Percentiles rank a stretch among this genome's conserved stretches.
These are phyloP conservation scores for Coelopa pilipes DNA, from an alignment of 2,888 invertebrate species.

Conservation along the genomic window DNA sequence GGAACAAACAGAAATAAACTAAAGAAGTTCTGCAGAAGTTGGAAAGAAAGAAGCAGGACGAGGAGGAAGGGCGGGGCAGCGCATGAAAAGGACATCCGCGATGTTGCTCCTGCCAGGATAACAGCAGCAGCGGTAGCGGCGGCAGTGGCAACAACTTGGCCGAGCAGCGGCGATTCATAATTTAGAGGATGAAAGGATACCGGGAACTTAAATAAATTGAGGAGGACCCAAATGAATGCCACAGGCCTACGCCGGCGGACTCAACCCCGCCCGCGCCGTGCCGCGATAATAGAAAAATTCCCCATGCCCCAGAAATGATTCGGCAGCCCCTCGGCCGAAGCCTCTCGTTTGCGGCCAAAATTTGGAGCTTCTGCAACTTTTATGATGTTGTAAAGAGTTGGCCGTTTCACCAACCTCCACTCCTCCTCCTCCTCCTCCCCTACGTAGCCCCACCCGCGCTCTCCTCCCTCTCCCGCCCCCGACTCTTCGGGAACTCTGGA, in stretches of 20 bases:
- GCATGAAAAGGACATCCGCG: background rate
- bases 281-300: too few species aligned
- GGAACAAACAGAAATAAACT: too few species aligned
- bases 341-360: background rate
- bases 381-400: slow-evolving; percentile 33
- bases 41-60: too few species aligned
- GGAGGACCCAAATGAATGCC: slow-evolving; percentile 7
- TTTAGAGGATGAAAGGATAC: slow-evolving; percentile 18
- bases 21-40: too few species aligned
- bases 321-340: too few species aligned
- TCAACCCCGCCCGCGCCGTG: too few species aligned
- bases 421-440: background rate
- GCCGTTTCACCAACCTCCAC: background rate
- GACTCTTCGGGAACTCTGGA: background rate
- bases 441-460: too few species aligned
- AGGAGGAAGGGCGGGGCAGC: too few species aligned
- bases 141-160: background rate
- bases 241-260: background rate
- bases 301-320: too few species aligned
- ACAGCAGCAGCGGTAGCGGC: background rate
- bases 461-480: background rate
- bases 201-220: slow-evolving; percentile 24
- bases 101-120: background rate
- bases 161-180: slow-evolving; percentile 13
- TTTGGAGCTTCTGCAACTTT: slow-evolving; percentile 13